Evolutionary conservation across 1,140 invertebrate species (phyloP), one percentile per base, ranked within the genome.

Genomic region (Drosophila jambulina): DNA sequence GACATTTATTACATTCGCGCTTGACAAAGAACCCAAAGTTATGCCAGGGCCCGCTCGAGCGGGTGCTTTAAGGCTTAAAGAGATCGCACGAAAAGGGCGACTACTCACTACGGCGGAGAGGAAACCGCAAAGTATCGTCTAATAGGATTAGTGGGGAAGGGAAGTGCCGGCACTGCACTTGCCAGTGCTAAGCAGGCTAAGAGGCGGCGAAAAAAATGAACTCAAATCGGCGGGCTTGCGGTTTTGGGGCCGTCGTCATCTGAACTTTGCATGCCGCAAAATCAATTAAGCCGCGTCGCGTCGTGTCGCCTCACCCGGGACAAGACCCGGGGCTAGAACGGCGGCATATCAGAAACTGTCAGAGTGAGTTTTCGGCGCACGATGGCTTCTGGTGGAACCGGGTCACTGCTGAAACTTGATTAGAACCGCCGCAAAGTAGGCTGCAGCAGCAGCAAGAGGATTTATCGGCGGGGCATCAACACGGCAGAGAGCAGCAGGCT

Each of bases 221-320:
- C 80, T 78, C 69, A 75, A 81, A 75, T 78, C 76, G 84, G 63
- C 63, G 67, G 80, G 64, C 51, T 72, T 84, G 84, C 63, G 84
- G 84, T 88, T 87, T 82, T 58, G 45, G 27, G 63, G 43, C 43
- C 61, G 54, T 38, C 51, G 79, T 68, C 65, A 72, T 56, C 27
- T 61, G 70, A 79, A 68, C 76, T 83, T 82, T 81, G 75, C 85
- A 75, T 85, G 71, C 85, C 85, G 69, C 86, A 90, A 90, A 90
- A 90, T 90, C 85, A 90, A 90, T 90, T 90, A 90, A 79, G 75
- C 71, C 49, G 51, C 42, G 78, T 61, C 60, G 49, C 72, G 65
- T 71, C 75, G 53, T 34, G 23, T 58, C 51, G 54, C 51, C 10
- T 27, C 48, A 36, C 40, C 23, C n/a, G 48, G 48, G n/a, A 29